These are phyloP conservation scores for Marasmarcha lunaedactyla DNA, from an alignment of 2,888 invertebrate genomes.

Conservation along the genomic window DNA sequence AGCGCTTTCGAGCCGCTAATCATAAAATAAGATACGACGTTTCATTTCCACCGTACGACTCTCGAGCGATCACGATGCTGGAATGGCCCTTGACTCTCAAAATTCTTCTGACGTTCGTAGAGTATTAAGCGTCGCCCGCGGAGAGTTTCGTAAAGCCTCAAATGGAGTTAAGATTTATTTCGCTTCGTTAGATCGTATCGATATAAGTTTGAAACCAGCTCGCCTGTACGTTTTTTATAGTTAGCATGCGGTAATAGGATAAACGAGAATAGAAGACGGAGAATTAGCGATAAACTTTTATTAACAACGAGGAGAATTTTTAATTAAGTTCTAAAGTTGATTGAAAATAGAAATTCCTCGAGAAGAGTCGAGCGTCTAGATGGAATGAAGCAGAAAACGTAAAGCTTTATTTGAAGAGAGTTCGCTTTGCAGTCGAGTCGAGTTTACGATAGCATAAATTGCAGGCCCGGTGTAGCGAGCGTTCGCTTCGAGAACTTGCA, in stretches of 20 bases:
- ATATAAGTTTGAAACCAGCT: slow-evolving; percentile 3
- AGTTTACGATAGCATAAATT: slow-evolving; percentile 47
- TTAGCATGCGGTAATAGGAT: slow-evolving; percentile 1
- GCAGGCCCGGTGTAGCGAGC: slow-evolving; percentile 28
- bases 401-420: slow-evolving; percentile 25
- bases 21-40: slow-evolving; percentile 72
- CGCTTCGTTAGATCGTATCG: slow-evolving; percentile 17
- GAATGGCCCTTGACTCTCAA: slow-evolving; percentile 69
- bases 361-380: slow-evolving; percentile 19
- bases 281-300: neutral
- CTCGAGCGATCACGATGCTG: slow-evolving; percentile 65
- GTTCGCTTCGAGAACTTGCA: slow-evolving; percentile 31
- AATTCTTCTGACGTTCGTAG: slow-evolving; percentile 60
- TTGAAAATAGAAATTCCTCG: slow-evolving; percentile 26
- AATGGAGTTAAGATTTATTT: slow-evolving; percentile 39
- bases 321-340: slow-evolving; percentile 29
- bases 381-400: slow-evolving; percentile 26
- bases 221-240: no score
- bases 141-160: slow-evolving; percentile 40
- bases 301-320: slow-evolving; percentile 18
- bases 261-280: neutral
- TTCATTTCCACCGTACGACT: slow-evolving; percentile 69
- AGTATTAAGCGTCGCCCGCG: slow-evolving; percentile 46
- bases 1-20: slow-evolving; percentile 72
- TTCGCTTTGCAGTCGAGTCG: slow-evolving; percentile 4